Percentiles rank a stretch among this genome's conserved stretches.
These are phyloP conservation scores for Xanthorhoe spadicearia DNA, from an alignment of 2,888 invertebrate genomes.

Conservation along the genomic window DNA sequence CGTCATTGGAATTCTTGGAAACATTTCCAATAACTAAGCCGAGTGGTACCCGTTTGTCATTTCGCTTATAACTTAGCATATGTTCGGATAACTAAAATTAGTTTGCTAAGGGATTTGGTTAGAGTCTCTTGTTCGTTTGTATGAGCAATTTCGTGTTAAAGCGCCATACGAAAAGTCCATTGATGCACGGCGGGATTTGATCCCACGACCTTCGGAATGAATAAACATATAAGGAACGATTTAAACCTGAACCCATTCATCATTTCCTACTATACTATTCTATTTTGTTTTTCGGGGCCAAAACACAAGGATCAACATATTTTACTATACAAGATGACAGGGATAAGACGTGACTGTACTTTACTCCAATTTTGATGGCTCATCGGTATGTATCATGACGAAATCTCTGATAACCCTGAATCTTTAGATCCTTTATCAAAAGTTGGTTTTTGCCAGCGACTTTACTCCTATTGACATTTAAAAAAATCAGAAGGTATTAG, in stretches of 20 bases:
- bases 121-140: too few species aligned
- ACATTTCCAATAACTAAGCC: conserved; percentile 26
- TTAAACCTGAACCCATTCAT: too few species aligned
- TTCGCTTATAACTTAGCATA: conserved; percentile 2
- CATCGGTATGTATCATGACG: conserved; percentile 33
- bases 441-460: background rate
- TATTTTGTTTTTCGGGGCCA: conserved; percentile 2
- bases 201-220: too few species aligned
- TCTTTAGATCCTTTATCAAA: conserved; percentile 18
- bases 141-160: too few species aligned
- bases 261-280: background rate
- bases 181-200: too few species aligned
- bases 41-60: conserved; percentile 2
- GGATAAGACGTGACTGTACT: conserved; percentile 38
- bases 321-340: conserved; percentile 36
- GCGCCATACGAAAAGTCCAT: too few species aligned
- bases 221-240: too few species aligned
- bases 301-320: conserved; percentile 24
- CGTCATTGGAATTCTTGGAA: conserved; percentile 29
- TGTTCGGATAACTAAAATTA: conserved; percentile 7
- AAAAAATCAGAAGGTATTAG: background rate
- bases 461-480: background rate
- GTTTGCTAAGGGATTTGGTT: background rate
- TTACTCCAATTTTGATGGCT: conserved; percentile 26
- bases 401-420: conserved; percentile 34